Base-by-base conservation (phyloP, 2,797 vertebrate species). In the Falco biarmicus region DNA sequence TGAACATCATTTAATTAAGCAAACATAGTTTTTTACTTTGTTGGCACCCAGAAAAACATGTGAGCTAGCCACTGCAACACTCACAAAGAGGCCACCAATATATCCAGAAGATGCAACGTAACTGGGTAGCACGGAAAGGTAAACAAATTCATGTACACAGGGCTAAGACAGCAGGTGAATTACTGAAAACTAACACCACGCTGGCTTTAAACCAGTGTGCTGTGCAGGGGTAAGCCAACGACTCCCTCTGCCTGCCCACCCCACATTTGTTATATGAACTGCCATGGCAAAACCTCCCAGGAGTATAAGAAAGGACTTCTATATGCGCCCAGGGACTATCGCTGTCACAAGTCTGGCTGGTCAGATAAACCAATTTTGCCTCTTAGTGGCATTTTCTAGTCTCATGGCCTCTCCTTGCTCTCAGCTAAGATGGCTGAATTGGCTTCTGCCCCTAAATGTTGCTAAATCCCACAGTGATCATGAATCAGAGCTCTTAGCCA, bases 401-500 rank as follows among this genome's bases (percentile, higher is more conserved):
- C 22, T 66, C 39, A 25, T 19, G 34, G 71, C 59, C 56, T 66
- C 75, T 80, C 31, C 56, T 51, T 74, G 84, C 60, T 74, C 60
- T 63, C 60, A 76, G 56, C 0, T 1, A 77, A 28, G 39, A 69
- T 70, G 56, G 31, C 28, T 80, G 75, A 80, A 80, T 45, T 85
- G 71, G 29, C 66, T 84, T 90, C 59, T 90, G 70, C 78, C 81
- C 82, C 70, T 74, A 56, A 83, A 87, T 11, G 39, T 77, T 77
- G 43, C 45, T 63, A 82, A 93, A 90, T 74, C 80, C 75, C 89
- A 1, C 53, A 69, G 84, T 2, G 28, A 76, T 63, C 43, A 29
- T 13, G 66, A 93, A 94, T 89, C 70, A 77, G 79, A 92, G 70
- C 68, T 90, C 81, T 89, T 24, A 69, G 75, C 48, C 59, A 54